A percentile compares a stretch with the other conserved stretches of the same genome.
These are phyloP conservation scores for Omphaloscelis lunosa DNA, from an alignment of 2,888 invertebrate genomes.

Conservation along the genomic window DNA sequence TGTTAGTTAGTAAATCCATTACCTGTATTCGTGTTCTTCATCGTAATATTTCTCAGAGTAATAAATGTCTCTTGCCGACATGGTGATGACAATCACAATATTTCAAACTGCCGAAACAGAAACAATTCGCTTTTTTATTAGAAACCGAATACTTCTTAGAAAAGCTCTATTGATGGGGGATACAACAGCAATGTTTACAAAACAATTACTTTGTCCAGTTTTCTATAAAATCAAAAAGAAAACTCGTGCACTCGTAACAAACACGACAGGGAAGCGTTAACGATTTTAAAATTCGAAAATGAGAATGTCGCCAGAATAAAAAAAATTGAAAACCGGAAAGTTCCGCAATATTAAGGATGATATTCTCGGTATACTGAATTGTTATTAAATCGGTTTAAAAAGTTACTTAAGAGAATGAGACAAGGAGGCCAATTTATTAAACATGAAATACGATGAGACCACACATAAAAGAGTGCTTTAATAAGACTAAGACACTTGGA, in stretches of 20 bases:
- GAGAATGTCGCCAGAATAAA: slow-evolving; percentile 59
- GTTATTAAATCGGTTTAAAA: neutral
- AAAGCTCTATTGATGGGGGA: slow-evolving; percentile 5
- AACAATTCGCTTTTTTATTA: slow-evolving; percentile 22
- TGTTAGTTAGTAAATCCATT: slow-evolving; percentile 58
- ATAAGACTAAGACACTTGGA: too few species aligned
- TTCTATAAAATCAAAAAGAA: slow-evolving; percentile 63
- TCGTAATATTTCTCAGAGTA: slow-evolving; percentile 98
- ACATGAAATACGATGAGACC: neutral
- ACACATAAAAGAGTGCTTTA: too few species aligned
- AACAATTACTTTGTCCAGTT: slow-evolving; percentile 35
- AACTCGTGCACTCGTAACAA: slow-evolving; percentile 49
- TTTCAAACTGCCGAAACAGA: slow-evolving; percentile 45
- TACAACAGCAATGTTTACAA: slow-evolving; percentile 13
- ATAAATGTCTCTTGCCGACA: slow-evolving; percentile 94
- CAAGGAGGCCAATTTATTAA: neutral
- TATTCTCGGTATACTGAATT: slow-evolving; percentile 19
- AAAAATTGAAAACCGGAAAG: slow-evolving; percentile 28
- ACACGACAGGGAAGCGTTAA: slow-evolving; percentile 75
- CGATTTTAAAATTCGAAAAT: slow-evolving; percentile 82
- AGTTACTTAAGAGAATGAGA: neutral
- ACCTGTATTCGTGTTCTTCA: slow-evolving; percentile 98
- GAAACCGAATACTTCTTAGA: slow-evolving; percentile 19
- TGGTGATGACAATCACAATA: slow-evolving; percentile 71
- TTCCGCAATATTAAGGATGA: neutral